Evolutionary conservation across 2,888 invertebrate species (phyloP).

Genomic region (Dryococelus australis): DNA sequence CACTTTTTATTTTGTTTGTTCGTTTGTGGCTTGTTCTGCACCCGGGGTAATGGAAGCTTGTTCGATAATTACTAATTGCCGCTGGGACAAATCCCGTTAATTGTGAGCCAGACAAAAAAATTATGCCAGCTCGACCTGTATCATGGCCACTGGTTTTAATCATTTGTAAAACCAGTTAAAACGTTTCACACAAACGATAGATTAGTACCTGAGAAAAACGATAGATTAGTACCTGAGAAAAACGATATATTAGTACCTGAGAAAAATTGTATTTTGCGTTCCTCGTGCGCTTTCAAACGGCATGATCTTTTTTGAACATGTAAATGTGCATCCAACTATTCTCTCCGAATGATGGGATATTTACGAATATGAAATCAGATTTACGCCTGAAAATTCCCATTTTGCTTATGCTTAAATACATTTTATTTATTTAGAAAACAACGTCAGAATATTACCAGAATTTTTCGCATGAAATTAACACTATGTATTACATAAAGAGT

Average conservation of each 20-base stretch:
- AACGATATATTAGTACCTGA: background rate
- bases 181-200: background rate
- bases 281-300: too few species aligned
- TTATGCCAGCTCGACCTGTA: background rate
- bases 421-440: too few species aligned
- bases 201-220: background rate
- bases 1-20: constrained; percentile 16
- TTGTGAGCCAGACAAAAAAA: background rate
- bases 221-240: background rate
- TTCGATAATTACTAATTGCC: constrained; percentile 16
- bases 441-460: too few species aligned
- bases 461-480: too few species aligned
- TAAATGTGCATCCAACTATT: too few species aligned
- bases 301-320: too few species aligned
- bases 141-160: background rate
- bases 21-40: background rate
- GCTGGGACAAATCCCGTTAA: constrained; percentile 7
- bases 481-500: too few species aligned
- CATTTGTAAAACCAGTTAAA: constrained; percentile 2
- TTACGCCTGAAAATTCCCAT: too few species aligned
- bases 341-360: too few species aligned
- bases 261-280: background rate
- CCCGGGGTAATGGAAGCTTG: background rate
- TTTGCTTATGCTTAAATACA: too few species aligned
- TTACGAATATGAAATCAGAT: too few species aligned